These are phyloP conservation scores for Melanotaenia duboulayi DNA, from an alignment of 2,113 vertebrate species.

Conservation along the genomic window DNA sequence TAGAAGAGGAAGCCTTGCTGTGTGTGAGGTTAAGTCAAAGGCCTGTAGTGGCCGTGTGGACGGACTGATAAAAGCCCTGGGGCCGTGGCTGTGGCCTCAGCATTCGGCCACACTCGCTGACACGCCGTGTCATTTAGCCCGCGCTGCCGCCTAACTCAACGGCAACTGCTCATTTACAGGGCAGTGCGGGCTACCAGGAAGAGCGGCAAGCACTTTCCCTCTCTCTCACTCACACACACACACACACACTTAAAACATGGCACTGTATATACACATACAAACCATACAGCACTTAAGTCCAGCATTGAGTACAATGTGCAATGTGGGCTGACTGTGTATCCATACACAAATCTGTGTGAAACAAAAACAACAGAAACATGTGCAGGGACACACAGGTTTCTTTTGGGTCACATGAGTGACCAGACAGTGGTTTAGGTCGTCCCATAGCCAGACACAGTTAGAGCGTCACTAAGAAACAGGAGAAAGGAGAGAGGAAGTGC, in stretches of 20 bases:
- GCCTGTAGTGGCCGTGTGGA: constrained; percentile 75
- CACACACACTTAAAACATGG: constrained; percentile 65
- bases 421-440: constrained; percentile 80
- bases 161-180: constrained; percentile 84
- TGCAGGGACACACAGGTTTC: constrained; percentile 26
- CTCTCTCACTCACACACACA: constrained; percentile 36
- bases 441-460: constrained; percentile 72
- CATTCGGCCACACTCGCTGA: constrained; percentile 80
- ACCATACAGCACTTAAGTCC: constrained; percentile 58
- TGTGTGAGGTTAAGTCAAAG: constrained; percentile 78
- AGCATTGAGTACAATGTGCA: constrained; percentile 66
- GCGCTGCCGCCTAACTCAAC: constrained; percentile 79
- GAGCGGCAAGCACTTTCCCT: constrained; percentile 57
- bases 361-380: constrained; percentile 38
- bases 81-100: constrained; percentile 80
- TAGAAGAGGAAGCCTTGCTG: constrained; percentile 76
- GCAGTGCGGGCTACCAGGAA: constrained; percentile 80
- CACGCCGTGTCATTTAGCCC: constrained; percentile 83
- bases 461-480: constrained; percentile 62
- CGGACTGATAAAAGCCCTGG: constrained; percentile 82
- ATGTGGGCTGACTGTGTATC: constrained; percentile 49
- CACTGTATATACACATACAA: constrained; percentile 69
- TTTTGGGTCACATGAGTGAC: constrained; percentile 74
- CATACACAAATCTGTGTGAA: constrained; percentile 52
- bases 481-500: constrained; percentile 78